Evolutionary conservation across 2,797 vertebrate genomes (phyloP), one percentile per base, ranked within the genome.

Genomic region (Lepus oiostolus): DNA sequence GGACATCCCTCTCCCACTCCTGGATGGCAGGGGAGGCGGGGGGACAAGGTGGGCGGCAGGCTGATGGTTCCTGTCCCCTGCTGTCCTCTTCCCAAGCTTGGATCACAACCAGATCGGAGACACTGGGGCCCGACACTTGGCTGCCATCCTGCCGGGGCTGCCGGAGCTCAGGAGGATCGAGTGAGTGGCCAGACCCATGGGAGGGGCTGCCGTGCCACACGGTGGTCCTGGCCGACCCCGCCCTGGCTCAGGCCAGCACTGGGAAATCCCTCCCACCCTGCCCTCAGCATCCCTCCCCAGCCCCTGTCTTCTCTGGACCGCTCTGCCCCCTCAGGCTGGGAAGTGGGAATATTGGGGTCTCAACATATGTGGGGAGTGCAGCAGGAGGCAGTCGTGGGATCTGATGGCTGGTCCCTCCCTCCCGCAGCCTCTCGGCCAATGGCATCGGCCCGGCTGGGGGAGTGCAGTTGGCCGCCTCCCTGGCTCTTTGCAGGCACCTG

Each of bases 401-500:
- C 72, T 47, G 42, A 87, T 17, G 12, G n/a, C 63, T 5, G 4
- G 13, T 35, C 54, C 17, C 28, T 58, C 19, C 7, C 7, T 68
- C 79, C 80, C 30, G 8, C 76, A 99, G 99, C 88, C 97, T 99
- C 63, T 99, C 99, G 6, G 97, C 98, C 0, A 99, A 99, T 96
- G 90, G 70, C 54, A 98, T 99, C 28, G 96, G 97, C 74, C 98
- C 98, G 42, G 88, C 75, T 1, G 98, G 98, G 84, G 99, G 99
- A 72, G 97, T 97, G 22, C 98, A 50, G 60, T 93, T 99, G 58
- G 88, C 98, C 5, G 97, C 98, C 60, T 98, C 98, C 16, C 97
- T 99, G 71, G 76, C 42, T 26, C 94, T 85, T 76, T 99, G 99
- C 91, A 71, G 14, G 42, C 63, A 11, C n/a, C 96, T 99, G 10